These are phyloP conservation scores for Tanypteryx hageni DNA, from an alignment of 2,888 invertebrate genomes.

Conservation along the genomic window DNA sequence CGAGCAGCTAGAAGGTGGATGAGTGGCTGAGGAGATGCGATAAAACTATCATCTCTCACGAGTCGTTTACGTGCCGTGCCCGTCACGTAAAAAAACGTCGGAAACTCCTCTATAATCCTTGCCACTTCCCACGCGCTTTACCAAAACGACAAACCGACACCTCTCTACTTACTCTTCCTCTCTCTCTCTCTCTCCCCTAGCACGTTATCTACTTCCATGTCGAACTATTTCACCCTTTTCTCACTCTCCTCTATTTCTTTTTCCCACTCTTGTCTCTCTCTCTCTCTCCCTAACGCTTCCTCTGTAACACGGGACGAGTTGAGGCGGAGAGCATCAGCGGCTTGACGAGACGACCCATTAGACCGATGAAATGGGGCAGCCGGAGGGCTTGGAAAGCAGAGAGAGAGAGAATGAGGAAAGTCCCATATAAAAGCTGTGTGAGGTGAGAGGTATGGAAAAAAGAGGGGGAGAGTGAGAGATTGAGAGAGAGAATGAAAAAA, in stretches of 20 bases:
- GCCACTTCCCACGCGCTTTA: neutral
- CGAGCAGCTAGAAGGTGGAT: too few relatives aligned
- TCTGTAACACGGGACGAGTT: neutral
- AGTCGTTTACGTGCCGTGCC: too few relatives aligned
- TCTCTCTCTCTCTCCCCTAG: neutral
- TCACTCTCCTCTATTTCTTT: neutral
- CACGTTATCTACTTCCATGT: neutral
- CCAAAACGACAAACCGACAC: neutral
- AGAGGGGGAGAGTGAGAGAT: neutral
- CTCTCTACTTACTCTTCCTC: neutral
- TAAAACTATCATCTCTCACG: too few relatives aligned
- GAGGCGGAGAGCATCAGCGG: neutral
- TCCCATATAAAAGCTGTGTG: too few relatives aligned
- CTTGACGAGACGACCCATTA: constrained; percentile 3
- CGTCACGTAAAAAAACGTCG: too few relatives aligned
- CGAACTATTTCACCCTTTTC: neutral
- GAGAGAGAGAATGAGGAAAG: neutral
- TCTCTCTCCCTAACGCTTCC: neutral
- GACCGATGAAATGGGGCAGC: constrained; percentile 1
- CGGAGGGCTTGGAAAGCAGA: neutral
- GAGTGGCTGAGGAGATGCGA: too few relatives aligned
- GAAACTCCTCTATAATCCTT: neutral
- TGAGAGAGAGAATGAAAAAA: neutral
- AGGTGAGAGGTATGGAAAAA: neutral
- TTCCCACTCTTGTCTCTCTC: neutral